Evolutionary conservation across 2,797 vertebrate species (phyloP).

Genomic region (Gobionotothen gibberifrons): DNA sequence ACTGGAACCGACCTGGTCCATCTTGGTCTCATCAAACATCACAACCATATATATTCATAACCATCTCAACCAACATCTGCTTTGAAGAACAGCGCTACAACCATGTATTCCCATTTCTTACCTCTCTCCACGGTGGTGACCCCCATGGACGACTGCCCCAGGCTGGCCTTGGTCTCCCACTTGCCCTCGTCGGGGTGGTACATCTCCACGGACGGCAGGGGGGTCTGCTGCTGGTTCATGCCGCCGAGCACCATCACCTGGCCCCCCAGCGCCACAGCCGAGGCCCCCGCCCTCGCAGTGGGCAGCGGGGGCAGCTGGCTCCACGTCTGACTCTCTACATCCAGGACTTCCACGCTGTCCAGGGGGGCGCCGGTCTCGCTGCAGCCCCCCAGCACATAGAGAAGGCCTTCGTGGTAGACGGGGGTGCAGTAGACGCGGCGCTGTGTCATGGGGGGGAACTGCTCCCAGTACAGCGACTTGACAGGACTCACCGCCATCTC

Average conservation of each 20-base stretch:
- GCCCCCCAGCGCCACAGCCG: constrained; percentile 87
- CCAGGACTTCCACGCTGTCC: constrained; percentile 90
- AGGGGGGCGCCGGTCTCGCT: constrained; percentile 88
- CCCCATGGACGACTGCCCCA: constrained; percentile 97
- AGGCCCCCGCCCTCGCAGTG: constrained; percentile 90
- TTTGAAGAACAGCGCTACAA: background rate
- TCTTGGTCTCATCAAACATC: background rate
- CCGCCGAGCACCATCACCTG: constrained; percentile 94
- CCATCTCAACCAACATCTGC: background rate
- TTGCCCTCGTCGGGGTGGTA: constrained; percentile 94
- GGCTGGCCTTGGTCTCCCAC: constrained; percentile 91
- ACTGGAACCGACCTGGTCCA: too few relatives aligned
- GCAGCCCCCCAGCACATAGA: constrained; percentile 96
- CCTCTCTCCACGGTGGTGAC: constrained; percentile 93
- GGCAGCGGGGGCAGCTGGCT: constrained; percentile 87
- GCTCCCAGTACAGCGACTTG: constrained; percentile 90
- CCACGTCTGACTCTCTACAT: constrained; percentile 91
- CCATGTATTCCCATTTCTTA: constrained; percentile 69
- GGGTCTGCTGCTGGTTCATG: constrained; percentile 92
- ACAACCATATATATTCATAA: background rate
- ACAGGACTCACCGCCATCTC: constrained; percentile 89
- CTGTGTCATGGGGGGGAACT: constrained; percentile 92
- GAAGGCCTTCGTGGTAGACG: constrained; percentile 86
- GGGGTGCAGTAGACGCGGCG: constrained; percentile 95
- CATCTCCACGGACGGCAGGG: constrained; percentile 92